phyloP scores from a whole-genome alignment of 2,797 vertebrate species.

The Crocidura indochinensis region DNA sequence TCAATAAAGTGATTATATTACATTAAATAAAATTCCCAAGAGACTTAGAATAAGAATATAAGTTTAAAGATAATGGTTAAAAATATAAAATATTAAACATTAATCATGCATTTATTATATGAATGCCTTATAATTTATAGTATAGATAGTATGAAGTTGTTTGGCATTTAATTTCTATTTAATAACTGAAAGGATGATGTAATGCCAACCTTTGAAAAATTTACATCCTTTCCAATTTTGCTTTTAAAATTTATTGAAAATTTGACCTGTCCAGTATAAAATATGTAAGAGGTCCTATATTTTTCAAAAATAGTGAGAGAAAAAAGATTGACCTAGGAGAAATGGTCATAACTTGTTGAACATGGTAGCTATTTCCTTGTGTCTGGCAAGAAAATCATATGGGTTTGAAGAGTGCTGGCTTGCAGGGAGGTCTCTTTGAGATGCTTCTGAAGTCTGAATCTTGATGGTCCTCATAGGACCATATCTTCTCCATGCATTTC shows the following conservation, averaged over 20 bases:
- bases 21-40: constrained; percentile 46
- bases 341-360: not conserved
- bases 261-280: constrained; percentile 64
- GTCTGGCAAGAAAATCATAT: not conserved
- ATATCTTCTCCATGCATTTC: not conserved
- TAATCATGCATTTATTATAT: constrained; percentile 46
- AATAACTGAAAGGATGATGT: constrained; percentile 26
- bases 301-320: constrained; percentile 37
- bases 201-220: constrained; percentile 52
- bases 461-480: not conserved
- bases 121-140: not conserved
- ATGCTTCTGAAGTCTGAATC: not conserved
- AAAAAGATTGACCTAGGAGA: not conserved
- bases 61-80: constrained; percentile 23
- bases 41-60: constrained; percentile 36
- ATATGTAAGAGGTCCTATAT: not conserved
- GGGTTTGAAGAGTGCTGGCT: not conserved
- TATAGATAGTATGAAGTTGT: not conserved
- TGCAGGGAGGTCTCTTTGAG: not conserved
- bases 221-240: constrained; percentile 31
- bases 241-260: constrained; percentile 45
- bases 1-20: constrained; percentile 55
- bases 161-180: constrained; percentile 15
- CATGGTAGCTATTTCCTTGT: not conserved
- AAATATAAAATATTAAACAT: constrained; percentile 47